Conservation (phyloP, 2,797 vertebrate species). For the Echeneis naucrates region DNA sequence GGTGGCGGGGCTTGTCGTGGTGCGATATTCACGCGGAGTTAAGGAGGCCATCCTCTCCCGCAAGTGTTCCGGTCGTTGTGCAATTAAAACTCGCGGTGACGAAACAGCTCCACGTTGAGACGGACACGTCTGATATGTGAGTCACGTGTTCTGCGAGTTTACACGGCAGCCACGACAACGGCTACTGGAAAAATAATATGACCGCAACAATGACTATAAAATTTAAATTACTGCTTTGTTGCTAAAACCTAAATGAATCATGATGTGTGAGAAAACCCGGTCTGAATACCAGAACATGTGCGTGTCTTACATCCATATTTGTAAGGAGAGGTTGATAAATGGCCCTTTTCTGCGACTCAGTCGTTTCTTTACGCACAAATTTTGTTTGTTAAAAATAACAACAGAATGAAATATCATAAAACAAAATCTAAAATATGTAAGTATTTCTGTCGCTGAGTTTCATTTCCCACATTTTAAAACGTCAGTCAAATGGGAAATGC, state of each 20-base stretch:
- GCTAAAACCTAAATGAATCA: not conserved
- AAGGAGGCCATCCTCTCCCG: rapidly evolving
- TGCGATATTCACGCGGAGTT: rapidly evolving
- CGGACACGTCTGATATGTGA: not conserved
- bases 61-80: rapidly evolving
- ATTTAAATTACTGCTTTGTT: not conserved
- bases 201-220: too few species aligned
- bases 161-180: not conserved
- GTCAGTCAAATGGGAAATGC: not conserved
- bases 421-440: too few species aligned
- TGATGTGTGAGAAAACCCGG: not conserved
- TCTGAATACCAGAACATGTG: not conserved
- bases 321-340: not conserved
- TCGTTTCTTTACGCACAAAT: not conserved
- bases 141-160: not conserved
- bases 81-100: not conserved
- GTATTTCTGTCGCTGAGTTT: not conserved
- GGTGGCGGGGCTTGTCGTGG: constrained; percentile 3
- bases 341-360: not conserved
- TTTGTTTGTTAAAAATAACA: too few species aligned
- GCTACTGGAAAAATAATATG: not conserved
- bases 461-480: not conserved
- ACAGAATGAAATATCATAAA: too few species aligned
- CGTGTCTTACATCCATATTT: not conserved
- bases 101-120: rapidly evolving